A percentile compares a stretch with the other conserved stretches of the same genome.
These are phyloP conservation scores for Poecilia picta DNA, from an alignment of 2,797 vertebrate genomes.

Conservation along the genomic window DNA sequence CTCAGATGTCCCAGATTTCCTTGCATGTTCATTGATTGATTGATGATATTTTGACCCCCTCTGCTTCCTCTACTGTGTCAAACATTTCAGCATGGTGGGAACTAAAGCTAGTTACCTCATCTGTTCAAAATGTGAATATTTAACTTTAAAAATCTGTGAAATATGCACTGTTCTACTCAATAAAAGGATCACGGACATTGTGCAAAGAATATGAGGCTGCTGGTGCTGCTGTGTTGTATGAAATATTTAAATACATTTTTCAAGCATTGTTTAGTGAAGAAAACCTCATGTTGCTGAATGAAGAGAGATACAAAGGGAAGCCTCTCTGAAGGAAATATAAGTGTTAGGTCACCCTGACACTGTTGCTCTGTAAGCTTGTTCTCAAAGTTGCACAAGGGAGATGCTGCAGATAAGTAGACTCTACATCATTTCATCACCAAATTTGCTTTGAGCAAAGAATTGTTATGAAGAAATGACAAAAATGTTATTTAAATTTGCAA, in stretches of 20 bases:
- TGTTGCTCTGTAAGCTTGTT: background rate
- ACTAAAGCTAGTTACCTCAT: background rate
- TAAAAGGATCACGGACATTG: no score
- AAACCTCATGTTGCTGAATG: background rate
- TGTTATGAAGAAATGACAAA: background rate
- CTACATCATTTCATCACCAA: background rate
- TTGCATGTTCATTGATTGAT: constrained; percentile 39
- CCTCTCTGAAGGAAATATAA: background rate
- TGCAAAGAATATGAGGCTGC: background rate
- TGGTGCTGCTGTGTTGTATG: background rate
- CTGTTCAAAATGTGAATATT: background rate
- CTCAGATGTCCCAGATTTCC: constrained; percentile 25
- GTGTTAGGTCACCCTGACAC: background rate
- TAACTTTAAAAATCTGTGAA: background rate
- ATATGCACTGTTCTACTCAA: background rate
- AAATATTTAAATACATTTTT: background rate
- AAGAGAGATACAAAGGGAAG: background rate
- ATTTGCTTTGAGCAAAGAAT: background rate
- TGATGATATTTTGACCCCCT: constrained; percentile 39
- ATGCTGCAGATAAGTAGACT: background rate
- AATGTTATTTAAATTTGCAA: no score
- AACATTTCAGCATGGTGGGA: constrained; percentile 16
- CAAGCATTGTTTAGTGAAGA: background rate
- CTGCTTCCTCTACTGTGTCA: constrained; percentile 12
- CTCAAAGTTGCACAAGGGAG: background rate